A percentile compares a stretch with the other conserved stretches of the same genome.
phyloP scores from a whole-genome alignment of 2,113 vertebrate species.

The Protobothrops mucrosquamatus region DNA sequence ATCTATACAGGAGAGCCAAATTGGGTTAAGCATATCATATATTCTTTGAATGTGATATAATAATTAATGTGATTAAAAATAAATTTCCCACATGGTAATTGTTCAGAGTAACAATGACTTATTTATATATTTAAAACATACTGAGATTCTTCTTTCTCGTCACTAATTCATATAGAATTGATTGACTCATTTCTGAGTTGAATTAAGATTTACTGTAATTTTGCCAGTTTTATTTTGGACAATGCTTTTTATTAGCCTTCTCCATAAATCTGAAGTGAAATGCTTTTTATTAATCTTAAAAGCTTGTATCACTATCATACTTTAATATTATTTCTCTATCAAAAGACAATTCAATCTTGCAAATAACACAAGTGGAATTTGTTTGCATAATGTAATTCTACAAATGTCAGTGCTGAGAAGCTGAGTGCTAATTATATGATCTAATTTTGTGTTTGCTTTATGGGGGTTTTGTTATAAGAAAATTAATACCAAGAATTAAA shows the following conservation, averaged over 20 bases:
- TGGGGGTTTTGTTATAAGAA: slow-evolving; percentile 23
- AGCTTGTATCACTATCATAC: slow-evolving; percentile 32
- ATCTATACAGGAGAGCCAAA: background rate
- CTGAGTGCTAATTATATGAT: slow-evolving; percentile 52
- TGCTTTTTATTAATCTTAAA: slow-evolving; percentile 38
- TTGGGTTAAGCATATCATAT: background rate
- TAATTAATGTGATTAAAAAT: background rate
- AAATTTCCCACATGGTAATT: background rate
- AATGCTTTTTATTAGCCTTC: background rate
- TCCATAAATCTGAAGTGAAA: background rate
- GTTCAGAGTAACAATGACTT: background rate
- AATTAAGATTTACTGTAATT: background rate
- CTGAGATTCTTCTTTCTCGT: background rate
- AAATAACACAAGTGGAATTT: slow-evolving; percentile 54
- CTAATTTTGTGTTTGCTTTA: slow-evolving; percentile 43
- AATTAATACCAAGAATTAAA: background rate
- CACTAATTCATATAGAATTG: background rate
- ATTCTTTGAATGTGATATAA: background rate
- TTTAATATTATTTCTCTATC: slow-evolving; percentile 38
- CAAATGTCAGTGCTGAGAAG: slow-evolving; percentile 47
- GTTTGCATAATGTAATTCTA: slow-evolving; percentile 54
- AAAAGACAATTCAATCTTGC: slow-evolving; percentile 44
- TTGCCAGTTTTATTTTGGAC: slow-evolving; percentile 6
- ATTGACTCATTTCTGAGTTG: background rate
- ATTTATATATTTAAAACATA: background rate